Evolutionary conservation across 2,797 vertebrate species (phyloP).

Genomic region (Mormyrops attenuatus): DNA sequence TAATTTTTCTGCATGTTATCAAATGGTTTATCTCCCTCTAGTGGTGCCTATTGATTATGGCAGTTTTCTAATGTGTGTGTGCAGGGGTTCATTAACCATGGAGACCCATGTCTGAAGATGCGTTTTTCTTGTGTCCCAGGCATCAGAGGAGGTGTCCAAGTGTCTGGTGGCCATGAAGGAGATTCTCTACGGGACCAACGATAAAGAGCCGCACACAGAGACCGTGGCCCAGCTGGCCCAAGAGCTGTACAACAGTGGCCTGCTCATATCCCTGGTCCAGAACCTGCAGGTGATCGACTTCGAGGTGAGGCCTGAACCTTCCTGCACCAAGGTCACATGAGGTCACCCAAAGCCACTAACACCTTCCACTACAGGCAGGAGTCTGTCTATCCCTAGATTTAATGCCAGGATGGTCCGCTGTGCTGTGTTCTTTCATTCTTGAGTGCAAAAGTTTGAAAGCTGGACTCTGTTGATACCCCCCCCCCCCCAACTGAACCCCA

Average conservation of each 20-base stretch:
- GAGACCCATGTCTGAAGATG: background rate
- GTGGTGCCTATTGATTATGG: background rate
- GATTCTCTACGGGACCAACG: constrained; percentile 86
- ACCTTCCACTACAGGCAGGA: background rate
- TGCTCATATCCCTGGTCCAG: constrained; percentile 82
- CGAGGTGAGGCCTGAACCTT: constrained; percentile 66
- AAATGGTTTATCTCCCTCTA: background rate
- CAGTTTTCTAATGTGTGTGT: background rate
- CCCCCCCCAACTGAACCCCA: background rate
- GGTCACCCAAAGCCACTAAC: background rate
- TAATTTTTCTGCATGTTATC: background rate
- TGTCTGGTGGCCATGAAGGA: constrained; percentile 95
- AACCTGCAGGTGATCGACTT: constrained; percentile 93
- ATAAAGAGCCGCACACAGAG: constrained; percentile 91
- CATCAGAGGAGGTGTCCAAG: constrained; percentile 94
- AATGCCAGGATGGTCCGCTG: background rate
- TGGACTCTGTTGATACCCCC: background rate
- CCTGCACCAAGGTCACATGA: background rate
- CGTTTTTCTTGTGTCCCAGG: constrained; percentile 52
- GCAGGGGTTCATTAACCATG: background rate
- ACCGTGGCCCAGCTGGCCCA: constrained; percentile 88
- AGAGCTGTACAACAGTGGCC: constrained; percentile 86
- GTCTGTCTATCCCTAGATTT: background rate
- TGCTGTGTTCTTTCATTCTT: background rate
- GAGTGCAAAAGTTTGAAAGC: background rate